Conservation (phyloP, 2,113 vertebrate species). For the Platysteira castanea region DNA sequence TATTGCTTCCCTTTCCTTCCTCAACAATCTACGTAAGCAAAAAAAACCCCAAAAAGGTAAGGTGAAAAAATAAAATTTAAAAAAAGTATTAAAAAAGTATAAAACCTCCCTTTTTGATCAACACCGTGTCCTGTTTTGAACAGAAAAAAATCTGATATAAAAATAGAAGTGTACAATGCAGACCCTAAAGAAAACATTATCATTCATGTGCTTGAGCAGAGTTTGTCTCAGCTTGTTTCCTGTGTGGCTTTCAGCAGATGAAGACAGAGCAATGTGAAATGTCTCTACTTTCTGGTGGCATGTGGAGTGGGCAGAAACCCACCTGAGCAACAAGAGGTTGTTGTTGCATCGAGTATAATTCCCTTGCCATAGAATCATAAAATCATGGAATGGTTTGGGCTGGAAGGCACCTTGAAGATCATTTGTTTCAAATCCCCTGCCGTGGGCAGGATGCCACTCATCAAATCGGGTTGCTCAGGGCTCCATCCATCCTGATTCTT, state of each 20-base stretch:
- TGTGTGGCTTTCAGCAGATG: not conserved
- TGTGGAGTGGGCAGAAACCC: not conserved
- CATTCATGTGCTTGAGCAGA: not conserved
- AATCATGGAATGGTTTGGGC: not conserved
- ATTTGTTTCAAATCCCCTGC: not conserved
- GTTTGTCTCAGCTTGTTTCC: not conserved
- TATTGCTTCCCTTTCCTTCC: not conserved
- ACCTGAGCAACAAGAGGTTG: not conserved
- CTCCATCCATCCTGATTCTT: not conserved
- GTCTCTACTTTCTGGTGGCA: not conserved
- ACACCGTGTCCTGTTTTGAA: not conserved
- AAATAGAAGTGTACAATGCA: not conserved
- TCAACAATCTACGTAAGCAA: accelerated
- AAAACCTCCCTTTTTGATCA: not conserved
- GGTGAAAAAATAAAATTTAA: not conserved
- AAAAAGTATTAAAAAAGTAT: not conserved
- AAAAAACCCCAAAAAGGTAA: not conserved
- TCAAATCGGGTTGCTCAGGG: not conserved
- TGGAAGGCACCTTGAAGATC: not conserved
- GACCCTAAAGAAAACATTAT: not conserved
- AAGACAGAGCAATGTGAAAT: not conserved
- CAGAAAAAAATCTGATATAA: not conserved
- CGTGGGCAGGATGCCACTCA: not conserved
- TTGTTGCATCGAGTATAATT: not conserved
- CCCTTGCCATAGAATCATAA: not conserved